Percentiles rank a stretch among this genome's conserved stretches.
Conservation (phyloP, 2,888 invertebrate genomes). For the Strigamia crassipes region DNA sequence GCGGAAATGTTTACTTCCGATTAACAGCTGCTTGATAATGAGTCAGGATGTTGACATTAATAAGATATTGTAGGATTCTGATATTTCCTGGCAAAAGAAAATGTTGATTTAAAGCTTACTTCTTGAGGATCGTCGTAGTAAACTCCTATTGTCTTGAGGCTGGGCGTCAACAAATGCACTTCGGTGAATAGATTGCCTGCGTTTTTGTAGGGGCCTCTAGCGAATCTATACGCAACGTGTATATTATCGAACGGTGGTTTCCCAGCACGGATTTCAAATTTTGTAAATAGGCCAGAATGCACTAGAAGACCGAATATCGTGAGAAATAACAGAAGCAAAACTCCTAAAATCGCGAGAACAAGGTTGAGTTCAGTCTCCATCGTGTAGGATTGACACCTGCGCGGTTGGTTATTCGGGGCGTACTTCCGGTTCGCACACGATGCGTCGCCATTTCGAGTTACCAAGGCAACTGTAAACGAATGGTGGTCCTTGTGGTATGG, state of each 20-base stretch:
- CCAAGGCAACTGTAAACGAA: constrained; percentile 60
- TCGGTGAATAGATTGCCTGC: constrained; percentile 59
- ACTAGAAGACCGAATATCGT: constrained; percentile 55
- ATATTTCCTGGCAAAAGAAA: neutral
- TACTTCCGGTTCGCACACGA: neutral
- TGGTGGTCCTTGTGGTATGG: constrained; percentile 58
- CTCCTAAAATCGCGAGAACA: constrained; percentile 54
- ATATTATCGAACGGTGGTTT: constrained; percentile 57
- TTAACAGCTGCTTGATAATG: constrained; percentile 1
- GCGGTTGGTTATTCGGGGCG: neutral
- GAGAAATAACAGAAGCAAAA: constrained; percentile 55
- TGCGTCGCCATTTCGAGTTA: constrained; percentile 57
- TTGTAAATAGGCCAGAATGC: constrained; percentile 57
- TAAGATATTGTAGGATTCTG: neutral
- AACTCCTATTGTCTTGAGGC: constrained; percentile 58
- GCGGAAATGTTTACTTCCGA: constrained; percentile 12
- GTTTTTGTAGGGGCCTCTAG: constrained; percentile 60
- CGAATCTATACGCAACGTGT: constrained; percentile 59
- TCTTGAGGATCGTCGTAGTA: constrained; percentile 61
- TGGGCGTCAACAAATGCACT: constrained; percentile 57
- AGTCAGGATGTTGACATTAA: neutral
- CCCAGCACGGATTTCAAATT: constrained; percentile 58
- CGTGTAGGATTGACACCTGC: neutral
- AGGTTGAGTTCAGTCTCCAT: constrained; percentile 53
- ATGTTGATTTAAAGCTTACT: constrained; percentile 53